A percentile compares a stretch with the other conserved stretches of the same genome.
Evolutionary conservation across 2,113 vertebrate genomes (phyloP).

Genomic region (Tretioscincus oriximinensis): DNA sequence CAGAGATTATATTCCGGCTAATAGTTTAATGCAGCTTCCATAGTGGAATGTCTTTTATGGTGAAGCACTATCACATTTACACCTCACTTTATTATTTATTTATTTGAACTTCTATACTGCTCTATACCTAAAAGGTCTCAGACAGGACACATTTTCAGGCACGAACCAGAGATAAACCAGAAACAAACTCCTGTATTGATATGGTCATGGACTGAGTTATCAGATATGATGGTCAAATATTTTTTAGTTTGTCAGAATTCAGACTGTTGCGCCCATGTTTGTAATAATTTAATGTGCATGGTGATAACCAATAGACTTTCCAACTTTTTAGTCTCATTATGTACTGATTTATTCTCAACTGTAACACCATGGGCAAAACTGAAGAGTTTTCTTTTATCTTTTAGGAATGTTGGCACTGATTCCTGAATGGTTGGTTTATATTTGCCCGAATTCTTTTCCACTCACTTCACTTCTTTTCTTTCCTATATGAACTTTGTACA

Average conservation of each 20-base stretch:
- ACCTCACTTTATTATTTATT: too few relatives aligned
- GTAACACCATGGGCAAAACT: not conserved
- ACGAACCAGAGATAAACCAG: too few relatives aligned
- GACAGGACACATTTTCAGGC: too few relatives aligned
- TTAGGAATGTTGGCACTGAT: not conserved
- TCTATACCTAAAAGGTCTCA: too few relatives aligned
- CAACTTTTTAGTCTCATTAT: constrained; percentile 7
- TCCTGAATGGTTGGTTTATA: constrained; percentile 16
- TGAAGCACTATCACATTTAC: too few relatives aligned
- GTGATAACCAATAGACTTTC: constrained; percentile 6
- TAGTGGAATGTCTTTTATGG: too few relatives aligned
- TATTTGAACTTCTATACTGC: too few relatives aligned
- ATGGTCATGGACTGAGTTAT: not conserved
- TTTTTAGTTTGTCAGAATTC: constrained; percentile 41
- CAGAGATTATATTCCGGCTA: too few relatives aligned
- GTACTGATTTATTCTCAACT: not conserved
- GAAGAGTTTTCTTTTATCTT: constrained; percentile 11
- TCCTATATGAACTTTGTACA: not conserved
- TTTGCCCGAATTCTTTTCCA: constrained; percentile 18
- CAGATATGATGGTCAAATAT: not conserved
- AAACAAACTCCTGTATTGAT: too few relatives aligned
- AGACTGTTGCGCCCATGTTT: constrained; percentile 19
- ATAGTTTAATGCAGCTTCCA: too few relatives aligned
- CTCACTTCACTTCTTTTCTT: constrained; percentile 12
- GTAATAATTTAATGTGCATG: constrained; percentile 10